phyloP scores from a whole-genome alignment of 1,140 invertebrate genomes.

The Caligus rogercresseyi region DNA sequence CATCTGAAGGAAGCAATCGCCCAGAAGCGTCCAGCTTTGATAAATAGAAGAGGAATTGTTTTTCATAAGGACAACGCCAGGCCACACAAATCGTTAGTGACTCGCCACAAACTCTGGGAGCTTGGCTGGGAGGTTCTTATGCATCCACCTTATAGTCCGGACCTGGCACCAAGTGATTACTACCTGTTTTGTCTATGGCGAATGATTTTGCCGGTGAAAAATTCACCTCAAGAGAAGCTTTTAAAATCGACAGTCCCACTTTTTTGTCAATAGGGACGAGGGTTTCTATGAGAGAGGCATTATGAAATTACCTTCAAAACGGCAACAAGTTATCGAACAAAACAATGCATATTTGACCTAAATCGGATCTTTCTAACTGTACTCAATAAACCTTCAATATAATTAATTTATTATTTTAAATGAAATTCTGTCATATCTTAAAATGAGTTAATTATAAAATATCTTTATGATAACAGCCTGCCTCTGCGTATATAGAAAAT shows the following conservation, averaged over 20 bases:
- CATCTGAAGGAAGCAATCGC: background rate
- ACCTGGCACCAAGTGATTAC: background rate
- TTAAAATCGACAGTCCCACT: background rate
- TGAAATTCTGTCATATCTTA: too few species aligned
- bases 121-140: background rate
- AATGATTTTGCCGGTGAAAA: background rate
- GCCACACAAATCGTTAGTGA: background rate
- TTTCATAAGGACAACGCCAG: background rate
- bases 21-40: background rate
- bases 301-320: background rate
- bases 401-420: too few species aligned
- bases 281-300: background rate
- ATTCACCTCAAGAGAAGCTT: background rate
- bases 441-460: too few species aligned
- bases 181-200: background rate
- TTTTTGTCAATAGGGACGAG: background rate
- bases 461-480: too few species aligned
- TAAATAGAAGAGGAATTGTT: background rate
- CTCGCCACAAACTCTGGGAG: background rate
- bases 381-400: too few species aligned
- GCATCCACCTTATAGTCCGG: background rate
- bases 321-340: background rate
- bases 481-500: too few species aligned
- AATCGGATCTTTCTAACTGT: background rate
- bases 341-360: background rate